A percentile compares a stretch with the other conserved stretches of the same genome.
These are phyloP conservation scores for Channa striata DNA, from an alignment of 2,797 vertebrate genomes.

Conservation along the genomic window DNA sequence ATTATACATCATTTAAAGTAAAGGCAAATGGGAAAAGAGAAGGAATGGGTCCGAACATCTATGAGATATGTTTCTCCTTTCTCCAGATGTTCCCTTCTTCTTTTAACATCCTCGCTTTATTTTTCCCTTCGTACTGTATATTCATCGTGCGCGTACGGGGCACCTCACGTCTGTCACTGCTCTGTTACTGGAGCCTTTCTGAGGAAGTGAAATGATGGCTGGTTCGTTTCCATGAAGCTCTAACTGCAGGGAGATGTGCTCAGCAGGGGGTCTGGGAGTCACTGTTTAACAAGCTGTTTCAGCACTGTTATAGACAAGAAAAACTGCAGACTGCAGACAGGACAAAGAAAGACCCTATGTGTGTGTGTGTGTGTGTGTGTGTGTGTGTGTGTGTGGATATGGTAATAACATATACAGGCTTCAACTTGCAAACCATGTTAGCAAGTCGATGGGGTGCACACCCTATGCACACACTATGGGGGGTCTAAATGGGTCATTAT, in stretches of 20 bases:
- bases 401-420: constrained; percentile 64
- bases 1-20: background rate
- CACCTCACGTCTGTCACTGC: constrained; percentile 10
- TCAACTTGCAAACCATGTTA: constrained; percentile 49
- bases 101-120: constrained; percentile 1
- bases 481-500: constrained; percentile 67
- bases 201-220: constrained; percentile 50
- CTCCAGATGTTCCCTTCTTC: background rate
- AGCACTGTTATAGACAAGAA: constrained; percentile 71
- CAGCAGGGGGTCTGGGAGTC: constrained; percentile 73
- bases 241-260: constrained; percentile 66
- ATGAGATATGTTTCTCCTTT: background rate
- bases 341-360: constrained; percentile 73
- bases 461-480: constrained; percentile 42
- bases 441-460: constrained; percentile 57
- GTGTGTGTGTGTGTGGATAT: constrained; percentile 40
- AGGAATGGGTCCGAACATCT: background rate
- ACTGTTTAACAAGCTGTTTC: constrained; percentile 84
- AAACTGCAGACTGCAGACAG: constrained; percentile 65
- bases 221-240: constrained; percentile 39
- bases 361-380: constrained; percentile 38
- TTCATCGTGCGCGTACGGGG: background rate
- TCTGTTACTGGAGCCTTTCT: constrained; percentile 30
- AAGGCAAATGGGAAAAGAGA: background rate
- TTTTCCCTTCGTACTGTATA: constrained; percentile 7